Evolutionary conservation across 2,888 invertebrate genomes (phyloP).

Genomic region (Alloplasta piceator): DNA sequence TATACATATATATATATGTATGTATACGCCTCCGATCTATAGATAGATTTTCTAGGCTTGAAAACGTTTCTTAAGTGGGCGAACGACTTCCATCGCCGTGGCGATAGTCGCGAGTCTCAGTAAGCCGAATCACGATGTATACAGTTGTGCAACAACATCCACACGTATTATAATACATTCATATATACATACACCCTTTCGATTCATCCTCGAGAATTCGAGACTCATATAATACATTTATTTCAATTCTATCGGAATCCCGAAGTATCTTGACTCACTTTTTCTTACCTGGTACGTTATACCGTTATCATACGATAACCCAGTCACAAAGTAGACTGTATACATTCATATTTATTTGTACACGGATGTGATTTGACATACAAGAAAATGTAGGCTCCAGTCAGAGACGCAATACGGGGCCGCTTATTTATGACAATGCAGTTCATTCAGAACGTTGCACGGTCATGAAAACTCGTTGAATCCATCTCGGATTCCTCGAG

Average conservation of each 20-base stretch:
- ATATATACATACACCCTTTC: neutral
- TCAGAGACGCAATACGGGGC: constrained; percentile 34
- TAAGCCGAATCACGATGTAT: constrained; percentile 42
- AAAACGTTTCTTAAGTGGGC: constrained; percentile 78
- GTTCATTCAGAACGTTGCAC: constrained; percentile 48
- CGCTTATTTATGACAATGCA: constrained; percentile 27
- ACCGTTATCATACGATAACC: constrained; percentile 46
- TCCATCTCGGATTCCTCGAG: constrained; percentile 5
- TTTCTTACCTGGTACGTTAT: neutral
- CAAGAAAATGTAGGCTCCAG: neutral
- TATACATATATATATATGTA: constrained; percentile 62
- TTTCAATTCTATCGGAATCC: constrained; percentile 54
- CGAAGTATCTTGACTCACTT: constrained; percentile 23
- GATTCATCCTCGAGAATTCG: constrained; percentile 35
- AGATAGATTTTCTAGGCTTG: constrained; percentile 75
- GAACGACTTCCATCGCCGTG: constrained; percentile 79
- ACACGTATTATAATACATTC: neutral
- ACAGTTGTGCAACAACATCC: constrained; percentile 71
- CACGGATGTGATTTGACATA: neutral
- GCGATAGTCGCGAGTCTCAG: constrained; percentile 54
- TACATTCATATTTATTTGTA: constrained; percentile 25
- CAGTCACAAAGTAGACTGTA: neutral
- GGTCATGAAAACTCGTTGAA: constrained; percentile 56
- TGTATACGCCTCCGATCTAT: constrained; percentile 73
- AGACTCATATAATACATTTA: constrained; percentile 69